Evolutionary conservation across 2,113 vertebrate species (phyloP), one percentile per base, ranked within the genome.

Genomic region (Paratilapia polleni): DNA sequence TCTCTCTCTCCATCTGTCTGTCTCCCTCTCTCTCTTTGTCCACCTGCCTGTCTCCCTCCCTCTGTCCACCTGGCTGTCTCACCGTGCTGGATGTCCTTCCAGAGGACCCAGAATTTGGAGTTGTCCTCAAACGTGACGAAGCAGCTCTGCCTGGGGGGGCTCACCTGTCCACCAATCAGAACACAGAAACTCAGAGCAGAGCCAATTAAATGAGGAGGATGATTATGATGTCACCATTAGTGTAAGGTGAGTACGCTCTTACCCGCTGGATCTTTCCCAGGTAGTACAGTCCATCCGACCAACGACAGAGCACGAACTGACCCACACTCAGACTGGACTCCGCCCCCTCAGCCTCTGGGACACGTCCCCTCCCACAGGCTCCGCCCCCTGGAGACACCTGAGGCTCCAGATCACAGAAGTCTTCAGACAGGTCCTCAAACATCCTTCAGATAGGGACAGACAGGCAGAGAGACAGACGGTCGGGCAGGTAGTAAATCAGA

Each of bases 31-130:
- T 13, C 24, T 20, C 41, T 70, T 9, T 17, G 14, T 1, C 41
- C 41, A 28, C 1, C 58, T 11, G 38, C 76, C 70, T 60, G 24
- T 43, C 12, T 14, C 41, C 0, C 17, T 13, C 24, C 12, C 41
- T 70, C 15, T 17, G 14, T 1, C 41, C 41, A 28, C 1, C 58
- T 11, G 38, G 76, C 70, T 60, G 31, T 73, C 90, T 94, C 66
- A 99, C 98, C 98, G 34, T 99, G 98, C 81, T 94, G 93, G 77
- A 94, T 93, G 86, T 94, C 93, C 59, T 93, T 94, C 91, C 88
- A 99, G 5, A 99, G 95, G 34, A 99, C 98, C 98, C 98, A 99
- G 92, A 97, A 99, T 89, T 98, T 98, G 83, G 98, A 99, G 92
- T 99, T 99, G 87, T 99, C 98, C 93, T 99, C 98, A 80, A 99